Evolutionary conservation across 2,797 vertebrate genomes (phyloP), one percentile per base, ranked within the genome.

Genomic region (Acestrorhynchus altus): DNA sequence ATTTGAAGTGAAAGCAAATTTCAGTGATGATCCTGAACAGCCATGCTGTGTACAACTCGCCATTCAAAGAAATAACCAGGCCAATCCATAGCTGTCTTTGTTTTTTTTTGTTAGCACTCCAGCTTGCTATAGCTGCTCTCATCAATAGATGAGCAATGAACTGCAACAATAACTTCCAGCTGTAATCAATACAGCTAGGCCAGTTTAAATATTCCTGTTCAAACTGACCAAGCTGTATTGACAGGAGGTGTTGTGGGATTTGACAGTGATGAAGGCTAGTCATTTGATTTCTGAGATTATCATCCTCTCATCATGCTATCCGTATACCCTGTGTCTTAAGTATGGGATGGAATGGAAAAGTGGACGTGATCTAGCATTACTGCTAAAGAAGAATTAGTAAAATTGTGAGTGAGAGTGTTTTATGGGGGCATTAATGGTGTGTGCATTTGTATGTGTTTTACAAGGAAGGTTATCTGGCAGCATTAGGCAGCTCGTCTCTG

Each of bases 321-420:
- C 40, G 16, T 63, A 63, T 18, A 63, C 31, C 1, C 31, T 63
- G 31, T 18, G 13, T 31, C 49, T 2, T 39, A 11, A 31, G 3
- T 40, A 9, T 39, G n/a, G 24, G 59, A 40, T 46, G 0, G 28
- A 28, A 8, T 2, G 15, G 1, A 12, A 18, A 20, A 54, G 20
- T 35, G 35, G 42, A 8, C 56, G 60, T 42, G 9, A 70, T 44
- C 13, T 8, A 56, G n/a, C 42, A 60, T 61, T 61, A 70, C 63
- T 77, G 52, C 46, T 42, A n/a, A 26, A 44, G 42, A 40, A 74
- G 24, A 61, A 44, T 60, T 63, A 59, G 73, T 71, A 18, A 51
- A 64, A 77, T 24, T 31, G 69, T 31, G 59, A 52, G 47, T 15
- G 57, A 49, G 54, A 69, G 24, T 69, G 49, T 18, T 67, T 72